phyloP scores from a whole-genome alignment of 2,113 vertebrate species.

The Microcebus griseorufus region DNA sequence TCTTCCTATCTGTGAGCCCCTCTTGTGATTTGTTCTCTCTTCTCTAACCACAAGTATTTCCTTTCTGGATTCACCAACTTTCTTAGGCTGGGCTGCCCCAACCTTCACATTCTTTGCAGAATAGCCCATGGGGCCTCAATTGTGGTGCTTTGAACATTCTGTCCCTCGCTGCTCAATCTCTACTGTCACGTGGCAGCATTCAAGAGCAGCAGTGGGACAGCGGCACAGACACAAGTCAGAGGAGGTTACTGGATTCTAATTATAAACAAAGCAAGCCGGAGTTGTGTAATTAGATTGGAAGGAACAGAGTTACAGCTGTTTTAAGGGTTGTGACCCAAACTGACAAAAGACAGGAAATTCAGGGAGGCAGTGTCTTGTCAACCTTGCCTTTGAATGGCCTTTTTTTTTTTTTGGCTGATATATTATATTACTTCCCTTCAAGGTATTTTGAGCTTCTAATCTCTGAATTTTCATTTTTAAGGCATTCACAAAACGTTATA shows the following conservation, averaged over 20 bases:
- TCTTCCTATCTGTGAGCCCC: not conserved
- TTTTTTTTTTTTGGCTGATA: slow-evolving; percentile 4
- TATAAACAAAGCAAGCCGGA: slow-evolving; percentile 61
- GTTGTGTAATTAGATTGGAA: slow-evolving; percentile 40
- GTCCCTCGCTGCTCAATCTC: not conserved
- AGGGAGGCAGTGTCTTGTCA: slow-evolving; percentile 6
- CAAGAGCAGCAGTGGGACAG: not conserved
- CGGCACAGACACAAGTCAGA: slow-evolving; percentile 1
- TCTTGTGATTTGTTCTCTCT: not conserved
- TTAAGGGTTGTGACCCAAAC: slow-evolving; percentile 55
- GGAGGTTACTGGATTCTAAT: slow-evolving; percentile 54
- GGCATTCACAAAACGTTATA: slow-evolving; percentile 45
- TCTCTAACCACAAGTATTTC: not conserved
- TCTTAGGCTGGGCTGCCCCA: not conserved
- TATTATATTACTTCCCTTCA: slow-evolving; percentile 51
- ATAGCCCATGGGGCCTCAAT: not conserved
- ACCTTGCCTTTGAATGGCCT: slow-evolving; percentile 30
- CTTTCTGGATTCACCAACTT: not conserved
- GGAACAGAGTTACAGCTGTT: slow-evolving; percentile 48
- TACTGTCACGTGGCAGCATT: not conserved
- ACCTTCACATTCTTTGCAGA: not conserved
- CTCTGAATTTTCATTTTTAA: slow-evolving; percentile 72
- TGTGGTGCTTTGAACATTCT: not conserved
- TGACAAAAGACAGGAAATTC: slow-evolving; percentile 48
- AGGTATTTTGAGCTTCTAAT: slow-evolving; percentile 72